Percentiles rank a stretch among this genome's conserved stretches.
Conservation (phyloP, 2,113 vertebrate species). For the Rhinoptilus africanus region DNA sequence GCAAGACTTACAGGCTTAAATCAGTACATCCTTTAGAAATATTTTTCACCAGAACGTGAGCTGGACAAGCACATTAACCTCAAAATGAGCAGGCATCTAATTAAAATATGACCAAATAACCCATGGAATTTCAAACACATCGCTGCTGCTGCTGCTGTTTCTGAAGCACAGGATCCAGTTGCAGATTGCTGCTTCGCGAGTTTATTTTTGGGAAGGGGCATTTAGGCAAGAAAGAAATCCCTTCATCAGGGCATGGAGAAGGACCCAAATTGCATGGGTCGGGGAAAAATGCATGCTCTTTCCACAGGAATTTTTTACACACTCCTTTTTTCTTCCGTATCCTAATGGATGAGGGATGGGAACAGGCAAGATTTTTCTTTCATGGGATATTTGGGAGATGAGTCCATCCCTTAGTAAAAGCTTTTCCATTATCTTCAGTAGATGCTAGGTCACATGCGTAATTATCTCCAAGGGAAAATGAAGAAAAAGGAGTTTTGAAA, state of each 20-base stretch:
- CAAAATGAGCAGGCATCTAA: neutral
- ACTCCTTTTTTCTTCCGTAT: neutral
- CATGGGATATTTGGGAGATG: neutral
- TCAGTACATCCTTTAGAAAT: neutral
- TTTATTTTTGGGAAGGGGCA: neutral
- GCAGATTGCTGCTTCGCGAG: neutral
- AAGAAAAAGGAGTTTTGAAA: neutral
- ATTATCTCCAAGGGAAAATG: neutral
- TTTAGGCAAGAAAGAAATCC: neutral
- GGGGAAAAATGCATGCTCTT: neutral
- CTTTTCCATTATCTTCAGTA: neutral
- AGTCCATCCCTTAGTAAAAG: neutral
- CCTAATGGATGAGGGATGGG: neutral
- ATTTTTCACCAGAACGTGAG: neutral
- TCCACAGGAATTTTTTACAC: neutral
- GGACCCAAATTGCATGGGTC: fast-evolving
- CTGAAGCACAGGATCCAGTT: neutral
- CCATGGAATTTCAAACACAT: fast-evolving
- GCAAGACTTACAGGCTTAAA: neutral
- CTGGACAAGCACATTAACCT: neutral
- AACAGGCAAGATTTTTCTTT: neutral
- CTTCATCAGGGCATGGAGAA: neutral
- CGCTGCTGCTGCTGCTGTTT: neutral
- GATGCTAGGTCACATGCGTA: neutral
- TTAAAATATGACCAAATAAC: neutral